These are phyloP conservation scores for Chaetodon trifascialis DNA, from an alignment of 2,113 vertebrate genomes.

Conservation along the genomic window DNA sequence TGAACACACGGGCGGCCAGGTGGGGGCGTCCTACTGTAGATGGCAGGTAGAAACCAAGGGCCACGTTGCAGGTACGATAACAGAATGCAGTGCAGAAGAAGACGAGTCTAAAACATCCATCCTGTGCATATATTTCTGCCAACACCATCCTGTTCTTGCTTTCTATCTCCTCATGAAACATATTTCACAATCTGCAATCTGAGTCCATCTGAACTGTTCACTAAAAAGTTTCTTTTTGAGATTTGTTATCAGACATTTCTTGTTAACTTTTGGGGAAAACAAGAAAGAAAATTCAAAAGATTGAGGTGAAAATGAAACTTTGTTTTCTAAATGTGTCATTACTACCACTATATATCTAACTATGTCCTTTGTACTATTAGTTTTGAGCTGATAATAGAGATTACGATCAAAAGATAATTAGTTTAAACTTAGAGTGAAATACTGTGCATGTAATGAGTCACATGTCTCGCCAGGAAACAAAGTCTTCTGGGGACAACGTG, in stretches of 20 bases:
- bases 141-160: slow-evolving; percentile 44
- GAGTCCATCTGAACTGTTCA: not conserved
- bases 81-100: slow-evolving; percentile 9
- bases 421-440: not conserved
- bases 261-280: not conserved
- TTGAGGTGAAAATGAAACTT: not conserved
- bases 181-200: slow-evolving; percentile 37
- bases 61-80: slow-evolving; percentile 45
- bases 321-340: not conserved
- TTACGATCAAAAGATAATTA: not conserved
- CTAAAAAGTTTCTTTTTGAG: not conserved
- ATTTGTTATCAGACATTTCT: not conserved
- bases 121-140: slow-evolving; percentile 70
- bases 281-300: not conserved
- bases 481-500: not conserved
- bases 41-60: slow-evolving; percentile 54
- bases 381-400: not conserved
- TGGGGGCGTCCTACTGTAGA: slow-evolving; percentile 34
- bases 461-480: not conserved
- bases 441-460: not conserved
- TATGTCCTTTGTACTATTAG: not conserved
- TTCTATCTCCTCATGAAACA: slow-evolving; percentile 34
- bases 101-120: slow-evolving; percentile 40
- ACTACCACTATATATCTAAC: too few relatives aligned
- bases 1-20: slow-evolving; percentile 48